phyloP scores from a whole-genome alignment of 23 tunicate species.

The Trididemnum nubilum region DNA sequence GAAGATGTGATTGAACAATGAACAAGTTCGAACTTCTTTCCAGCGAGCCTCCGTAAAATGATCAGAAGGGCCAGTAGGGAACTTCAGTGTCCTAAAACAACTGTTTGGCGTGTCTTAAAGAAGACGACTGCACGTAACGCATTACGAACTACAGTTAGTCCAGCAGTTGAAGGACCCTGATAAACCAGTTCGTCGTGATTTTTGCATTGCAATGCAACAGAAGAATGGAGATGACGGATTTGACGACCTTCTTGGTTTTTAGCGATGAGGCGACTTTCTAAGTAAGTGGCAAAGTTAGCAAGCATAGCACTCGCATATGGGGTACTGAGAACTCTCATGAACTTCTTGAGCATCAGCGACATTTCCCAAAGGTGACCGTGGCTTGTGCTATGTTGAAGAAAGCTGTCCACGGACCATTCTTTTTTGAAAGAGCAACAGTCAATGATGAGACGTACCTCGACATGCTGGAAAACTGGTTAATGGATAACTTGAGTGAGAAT shows the following conservation, averaged over 20 bases:
- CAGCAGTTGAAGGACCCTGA: neutral
- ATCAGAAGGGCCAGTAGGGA: too few relatives aligned
- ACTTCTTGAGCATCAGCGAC: neutral
- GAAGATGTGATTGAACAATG: neutral
- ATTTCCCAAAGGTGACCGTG: neutral
- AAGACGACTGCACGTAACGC: neutral
- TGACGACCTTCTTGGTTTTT: conserved; percentile 4
- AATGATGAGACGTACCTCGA: too few relatives aligned
- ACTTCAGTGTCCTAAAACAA: too few relatives aligned
- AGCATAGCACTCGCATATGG: too few relatives aligned
- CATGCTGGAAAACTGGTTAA: too few relatives aligned
- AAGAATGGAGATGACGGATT: neutral
- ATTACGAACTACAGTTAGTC: neutral
- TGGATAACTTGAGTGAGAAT: too few relatives aligned
- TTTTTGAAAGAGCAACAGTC: too few relatives aligned
- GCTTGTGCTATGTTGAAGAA: too few relatives aligned
- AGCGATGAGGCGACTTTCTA: conserved; percentile 1
- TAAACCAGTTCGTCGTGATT: neutral
- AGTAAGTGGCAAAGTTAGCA: neutral
- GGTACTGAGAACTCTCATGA: neutral
- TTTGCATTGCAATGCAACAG: conserved; percentile 13
- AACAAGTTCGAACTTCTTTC: neutral
- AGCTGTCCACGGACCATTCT: too few relatives aligned
- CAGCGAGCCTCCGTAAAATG: neutral
- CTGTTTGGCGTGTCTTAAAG: neutral